Evolutionary conservation across 2,888 invertebrate genomes (phyloP), one percentile per base, ranked within the genome.

Genomic region (Apamea crenata): DNA sequence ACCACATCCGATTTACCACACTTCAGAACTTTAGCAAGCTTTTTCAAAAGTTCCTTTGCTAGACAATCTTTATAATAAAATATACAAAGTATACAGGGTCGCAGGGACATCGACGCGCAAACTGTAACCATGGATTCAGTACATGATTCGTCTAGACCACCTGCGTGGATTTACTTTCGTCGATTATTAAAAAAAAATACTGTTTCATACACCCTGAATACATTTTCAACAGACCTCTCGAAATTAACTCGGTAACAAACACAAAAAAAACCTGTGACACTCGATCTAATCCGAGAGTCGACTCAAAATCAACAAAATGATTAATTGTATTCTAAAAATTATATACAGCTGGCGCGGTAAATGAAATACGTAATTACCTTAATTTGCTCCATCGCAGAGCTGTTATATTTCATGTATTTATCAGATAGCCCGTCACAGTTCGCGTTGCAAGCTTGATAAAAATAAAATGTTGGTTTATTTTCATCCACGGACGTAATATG

Each of bases 381-480:
- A 93, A 94, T 94, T 94, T 93, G 93, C 91, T 90, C 87, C 81
- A 91, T 89, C 92, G 88, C 87, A 90, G 88, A 87, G 88, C 83
- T 87, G 88, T 92, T 93, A 92, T 92, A 93, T 94, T 93, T 92
- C 90, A 90, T 90, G 86, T 91, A 92, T 93, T 93, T 93, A 95
- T 95, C 94, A 91, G 94, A 95, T 95, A 93, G 88, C 84, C 91
- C 89, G 93, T 93, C 93, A 92, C 91, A 90, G 89, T 91, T 88
- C 84, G 90, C 88, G 71, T 88, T 92, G 91, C 91, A 91, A 59
- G 89, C 85, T 87, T 83, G 91, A 92, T 94, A 94, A 93, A 94
- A 94, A 93, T 93, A 93, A 93, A 93, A 91, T 88, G 85, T 80
- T 72, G 79, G 88, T 91, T 92, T 93, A 92, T 93, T 93, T 94